Evolutionary conservation across 1,140 invertebrate genomes (phyloP).

Genomic region (Lasioglossum baleicum): DNA sequence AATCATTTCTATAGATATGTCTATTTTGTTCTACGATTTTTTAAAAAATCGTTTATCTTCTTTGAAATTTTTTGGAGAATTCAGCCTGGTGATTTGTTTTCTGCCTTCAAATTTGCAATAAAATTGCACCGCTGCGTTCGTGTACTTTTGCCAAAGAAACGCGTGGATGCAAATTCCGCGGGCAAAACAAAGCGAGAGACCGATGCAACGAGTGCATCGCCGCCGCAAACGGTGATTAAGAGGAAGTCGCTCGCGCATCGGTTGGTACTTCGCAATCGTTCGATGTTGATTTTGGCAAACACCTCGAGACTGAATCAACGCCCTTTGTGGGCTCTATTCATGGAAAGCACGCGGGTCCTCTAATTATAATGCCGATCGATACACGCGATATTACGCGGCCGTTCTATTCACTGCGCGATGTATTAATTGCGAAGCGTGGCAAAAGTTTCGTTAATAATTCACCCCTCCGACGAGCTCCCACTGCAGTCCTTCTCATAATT

Average conservation of each 20-base stretch:
- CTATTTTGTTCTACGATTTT: no score
- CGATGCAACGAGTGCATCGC: not conserved
- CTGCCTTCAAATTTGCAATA: no score
- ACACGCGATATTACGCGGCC: conserved; percentile 12
- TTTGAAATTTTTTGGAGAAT: no score
- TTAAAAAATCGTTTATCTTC: no score
- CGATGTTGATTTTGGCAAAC: conserved; percentile 46
- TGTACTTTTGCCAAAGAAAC: no score
- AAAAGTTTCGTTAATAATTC: conserved; percentile 25
- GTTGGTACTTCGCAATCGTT: conserved; percentile 7
- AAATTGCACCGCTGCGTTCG: no score
- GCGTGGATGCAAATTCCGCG: no score
- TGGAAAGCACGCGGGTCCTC: not conserved
- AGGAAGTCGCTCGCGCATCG: not conserved
- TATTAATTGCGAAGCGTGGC: not conserved
- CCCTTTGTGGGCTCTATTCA: conserved; percentile 1
- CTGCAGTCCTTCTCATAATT: not conserved
- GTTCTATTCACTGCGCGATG: no score
- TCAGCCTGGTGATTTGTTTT: no score
- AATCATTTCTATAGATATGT: no score
- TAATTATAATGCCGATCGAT: conserved; percentile 44
- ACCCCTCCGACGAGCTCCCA: not conserved
- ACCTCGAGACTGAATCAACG: conserved; percentile 7
- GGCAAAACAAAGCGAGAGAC: no score
- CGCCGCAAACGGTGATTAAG: not conserved